Evolutionary conservation across 2,797 vertebrate species (phyloP), one percentile per base, ranked within the genome.

Genomic region (Anguilla obscura): DNA sequence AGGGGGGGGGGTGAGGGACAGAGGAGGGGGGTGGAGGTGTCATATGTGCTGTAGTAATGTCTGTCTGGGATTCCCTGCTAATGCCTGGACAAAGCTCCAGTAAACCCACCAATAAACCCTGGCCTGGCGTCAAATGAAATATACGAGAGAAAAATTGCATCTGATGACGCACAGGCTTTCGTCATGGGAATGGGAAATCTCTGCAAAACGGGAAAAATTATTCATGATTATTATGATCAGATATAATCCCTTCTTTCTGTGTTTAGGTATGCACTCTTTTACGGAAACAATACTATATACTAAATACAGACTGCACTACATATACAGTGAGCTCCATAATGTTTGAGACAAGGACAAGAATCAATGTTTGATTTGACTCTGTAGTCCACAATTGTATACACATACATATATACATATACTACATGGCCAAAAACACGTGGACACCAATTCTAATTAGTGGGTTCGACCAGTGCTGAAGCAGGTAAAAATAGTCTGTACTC

Each of bases 1-100:
- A 58, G 24, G 87, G 45, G 40, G 86, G 76, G 48, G 58, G 33
- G 74, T 45, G 30, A n/a, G 54, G 27, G 18, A 66, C 21, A 80
- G 66, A 40, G 52, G 21, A 40, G 79, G 36, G 18, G 69, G 52
- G 16, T 30, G 48, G 83, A 9, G 84, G 85, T 63, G 60, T 86
- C 83, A 84, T 84, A 54, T 52, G 83, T 4, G 82, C 82, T 84
- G 1, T 54, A 54, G 52, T n/a, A 56, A 30, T 56, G 14, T n/a
- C 45, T 58, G 83, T 84, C 52, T 84, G 83, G 83, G 79, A 21
- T 82, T 82, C 79, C 79, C 79, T 82, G 45, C 79, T 82, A 82
- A 82, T 48, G 24, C 79, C 24, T 10, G 40, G 21, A 9, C 45
- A 82, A 82, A 50, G 79, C 79, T 6, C 21, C 79, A 82, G 7